Evolutionary conservation across 2,888 invertebrate genomes (phyloP).

Genomic region (Gymnocheta viridis): DNA sequence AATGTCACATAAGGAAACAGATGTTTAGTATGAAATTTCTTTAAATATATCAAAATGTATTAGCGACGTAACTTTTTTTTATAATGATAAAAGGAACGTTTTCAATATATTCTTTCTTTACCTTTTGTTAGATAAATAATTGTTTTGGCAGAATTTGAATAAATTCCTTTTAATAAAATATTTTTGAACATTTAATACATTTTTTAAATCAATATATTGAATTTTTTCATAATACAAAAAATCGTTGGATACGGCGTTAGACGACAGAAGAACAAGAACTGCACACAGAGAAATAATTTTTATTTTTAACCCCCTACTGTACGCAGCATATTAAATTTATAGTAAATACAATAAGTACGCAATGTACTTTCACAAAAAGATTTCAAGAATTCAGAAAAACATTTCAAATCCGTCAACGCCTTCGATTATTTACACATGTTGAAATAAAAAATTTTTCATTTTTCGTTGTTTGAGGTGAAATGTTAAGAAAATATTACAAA

Average conservation of each 20-base stretch:
- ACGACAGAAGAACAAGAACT: no score
- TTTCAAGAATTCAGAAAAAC: constrained; percentile 25
- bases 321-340: background rate
- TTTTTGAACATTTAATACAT: no score
- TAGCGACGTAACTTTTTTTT: background rate
- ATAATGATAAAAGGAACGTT: no score
- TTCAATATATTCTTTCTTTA: no score
- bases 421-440: constrained; percentile 61
- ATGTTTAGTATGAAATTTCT: constrained; percentile 62
- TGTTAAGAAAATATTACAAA: constrained; percentile 58
- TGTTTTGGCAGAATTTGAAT: no score
- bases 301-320: background rate
- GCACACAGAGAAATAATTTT: background rate
- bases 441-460: constrained; percentile 29
- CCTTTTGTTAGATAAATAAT: no score
- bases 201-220: no score
- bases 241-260: no score
- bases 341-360: constrained; percentile 5
- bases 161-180: no score
- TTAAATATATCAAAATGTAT: background rate
- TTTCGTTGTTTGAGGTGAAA: constrained; percentile 40
- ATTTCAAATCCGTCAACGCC: constrained; percentile 65
- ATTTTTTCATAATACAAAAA: no score
- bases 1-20: constrained; percentile 69
- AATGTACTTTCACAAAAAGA: constrained; percentile 27